These are phyloP conservation scores for Amblyraja radiata DNA, from an alignment of 2,797 vertebrate genomes.

Conservation along the genomic window DNA sequence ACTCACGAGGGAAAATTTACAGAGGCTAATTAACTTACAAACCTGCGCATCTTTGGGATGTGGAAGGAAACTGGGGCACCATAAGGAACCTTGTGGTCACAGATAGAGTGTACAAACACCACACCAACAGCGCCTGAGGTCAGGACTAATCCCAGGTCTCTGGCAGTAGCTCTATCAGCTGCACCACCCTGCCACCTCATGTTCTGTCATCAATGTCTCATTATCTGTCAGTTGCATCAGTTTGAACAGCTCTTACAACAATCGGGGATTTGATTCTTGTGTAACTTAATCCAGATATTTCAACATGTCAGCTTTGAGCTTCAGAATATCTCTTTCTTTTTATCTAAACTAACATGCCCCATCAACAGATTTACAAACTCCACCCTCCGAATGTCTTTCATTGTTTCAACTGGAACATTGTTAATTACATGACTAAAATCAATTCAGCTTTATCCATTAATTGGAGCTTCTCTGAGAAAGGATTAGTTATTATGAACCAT, in stretches of 20 bases:
- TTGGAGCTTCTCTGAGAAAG: background rate
- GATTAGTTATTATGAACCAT: background rate
- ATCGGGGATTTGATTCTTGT: background rate
- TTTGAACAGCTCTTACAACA: background rate
- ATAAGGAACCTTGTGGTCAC: no score
- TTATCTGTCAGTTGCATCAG: conserved; percentile 7
- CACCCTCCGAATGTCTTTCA: background rate
- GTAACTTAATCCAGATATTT: background rate
- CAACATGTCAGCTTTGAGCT: background rate
- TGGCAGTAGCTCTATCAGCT: no score
- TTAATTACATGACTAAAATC: conserved; percentile 20
- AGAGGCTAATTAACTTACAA: no score
- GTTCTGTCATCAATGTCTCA: background rate
- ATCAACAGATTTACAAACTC: conserved; percentile 11
- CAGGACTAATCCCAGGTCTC: no score
- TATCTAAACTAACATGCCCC: background rate
- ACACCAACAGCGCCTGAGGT: no score
- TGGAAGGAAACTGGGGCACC: no score
- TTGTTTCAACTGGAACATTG: conserved; percentile 25
- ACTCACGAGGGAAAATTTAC: no score
- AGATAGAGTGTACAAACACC: no score
- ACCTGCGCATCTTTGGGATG: no score
- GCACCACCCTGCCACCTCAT: no score
- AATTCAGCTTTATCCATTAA: background rate
- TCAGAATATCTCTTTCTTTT: background rate